phyloP scores from a whole-genome alignment of 2,797 vertebrate species.

The Pempheris klunzingeri region DNA sequence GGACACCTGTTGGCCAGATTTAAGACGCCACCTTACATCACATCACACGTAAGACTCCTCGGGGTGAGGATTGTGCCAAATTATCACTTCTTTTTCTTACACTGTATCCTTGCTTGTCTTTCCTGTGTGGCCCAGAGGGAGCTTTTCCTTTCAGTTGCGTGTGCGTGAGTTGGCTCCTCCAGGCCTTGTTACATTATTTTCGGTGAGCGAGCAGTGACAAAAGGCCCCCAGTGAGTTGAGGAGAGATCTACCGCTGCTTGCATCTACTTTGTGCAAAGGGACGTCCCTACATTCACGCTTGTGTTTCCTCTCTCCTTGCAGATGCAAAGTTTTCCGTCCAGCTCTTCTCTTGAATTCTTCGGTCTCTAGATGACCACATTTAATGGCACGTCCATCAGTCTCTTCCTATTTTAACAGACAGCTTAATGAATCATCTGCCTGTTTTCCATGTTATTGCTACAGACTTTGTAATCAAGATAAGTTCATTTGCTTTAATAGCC shows the following conservation, averaged over 20 bases:
- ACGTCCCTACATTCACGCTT: neutral
- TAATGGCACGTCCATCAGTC: rapidly evolving
- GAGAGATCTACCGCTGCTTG: neutral
- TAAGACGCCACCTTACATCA: constrained; percentile 4
- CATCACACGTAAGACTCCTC: neutral
- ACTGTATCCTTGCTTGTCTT: constrained; percentile 3
- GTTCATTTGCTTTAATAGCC: neutral
- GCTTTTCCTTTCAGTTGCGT: neutral
- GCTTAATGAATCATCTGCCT: neutral
- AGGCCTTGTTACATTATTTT: constrained; percentile 52
- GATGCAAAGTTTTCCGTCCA: neutral
- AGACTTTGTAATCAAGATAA: neutral
- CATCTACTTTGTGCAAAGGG: neutral
- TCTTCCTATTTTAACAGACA: neutral
- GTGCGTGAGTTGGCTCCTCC: constrained; percentile 15
- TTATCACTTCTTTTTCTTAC: neutral
- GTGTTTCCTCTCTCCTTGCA: neutral
- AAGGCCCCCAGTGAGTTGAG: constrained; percentile 44
- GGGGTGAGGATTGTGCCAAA: neutral
- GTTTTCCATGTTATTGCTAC: neutral
- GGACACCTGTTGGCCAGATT: constrained; percentile 64
- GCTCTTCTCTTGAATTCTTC: neutral
- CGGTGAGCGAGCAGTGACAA: constrained; percentile 59
- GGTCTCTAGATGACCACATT: neutral
- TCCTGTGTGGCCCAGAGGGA: neutral